A percentile compares a stretch with the other conserved stretches of the same genome.
Evolutionary conservation across 2,888 invertebrate species (phyloP).

Genomic region (Sicus ferrugineus): DNA sequence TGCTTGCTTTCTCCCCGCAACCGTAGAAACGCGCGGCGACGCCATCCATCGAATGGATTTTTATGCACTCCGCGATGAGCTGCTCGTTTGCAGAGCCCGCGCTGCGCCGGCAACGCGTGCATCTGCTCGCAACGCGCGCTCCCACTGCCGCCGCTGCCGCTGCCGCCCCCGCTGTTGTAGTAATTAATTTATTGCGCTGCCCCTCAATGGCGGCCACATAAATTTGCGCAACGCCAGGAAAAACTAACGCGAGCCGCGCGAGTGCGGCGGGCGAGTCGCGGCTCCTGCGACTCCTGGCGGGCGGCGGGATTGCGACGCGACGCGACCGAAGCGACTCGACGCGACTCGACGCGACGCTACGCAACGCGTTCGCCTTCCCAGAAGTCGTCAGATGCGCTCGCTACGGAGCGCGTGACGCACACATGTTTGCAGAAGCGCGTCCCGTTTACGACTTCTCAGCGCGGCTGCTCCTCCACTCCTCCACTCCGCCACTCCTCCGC

Average conservation of each 20-base stretch:
- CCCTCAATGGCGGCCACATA: slow-evolving; percentile 25
- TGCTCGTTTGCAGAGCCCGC: too few relatives aligned
- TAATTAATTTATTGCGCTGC: slow-evolving; percentile 40
- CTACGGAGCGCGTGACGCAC: slow-evolving; percentile 24
- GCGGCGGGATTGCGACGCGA: slow-evolving; percentile 10
- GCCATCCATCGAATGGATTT: background rate
- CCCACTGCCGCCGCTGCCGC: slow-evolving; percentile 23
- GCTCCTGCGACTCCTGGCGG: slow-evolving; percentile 12
- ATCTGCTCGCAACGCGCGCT: too few relatives aligned
- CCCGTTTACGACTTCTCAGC: slow-evolving; percentile 10
- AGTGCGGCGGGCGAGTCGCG: too few relatives aligned
- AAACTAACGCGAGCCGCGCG: too few relatives aligned
- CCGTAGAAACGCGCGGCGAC: background rate
- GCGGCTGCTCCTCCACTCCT: background rate
- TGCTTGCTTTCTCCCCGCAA: slow-evolving; percentile 23
- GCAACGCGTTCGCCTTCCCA: slow-evolving; percentile 29
- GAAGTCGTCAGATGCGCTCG: slow-evolving; percentile 31
- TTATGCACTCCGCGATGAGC: too few relatives aligned
- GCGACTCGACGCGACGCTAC: too few relatives aligned
- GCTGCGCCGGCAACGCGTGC: too few relatives aligned
- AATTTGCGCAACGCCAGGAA: slow-evolving; percentile 1
- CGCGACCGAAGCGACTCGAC: too few relatives aligned
- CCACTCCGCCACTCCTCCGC: slow-evolving; percentile 2
- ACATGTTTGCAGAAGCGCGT: slow-evolving; percentile 1
- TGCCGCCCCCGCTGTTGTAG: slow-evolving; percentile 34